phyloP scores from a whole-genome alignment of 2,113 vertebrate species.

The Apodemus speciosus region DNA sequence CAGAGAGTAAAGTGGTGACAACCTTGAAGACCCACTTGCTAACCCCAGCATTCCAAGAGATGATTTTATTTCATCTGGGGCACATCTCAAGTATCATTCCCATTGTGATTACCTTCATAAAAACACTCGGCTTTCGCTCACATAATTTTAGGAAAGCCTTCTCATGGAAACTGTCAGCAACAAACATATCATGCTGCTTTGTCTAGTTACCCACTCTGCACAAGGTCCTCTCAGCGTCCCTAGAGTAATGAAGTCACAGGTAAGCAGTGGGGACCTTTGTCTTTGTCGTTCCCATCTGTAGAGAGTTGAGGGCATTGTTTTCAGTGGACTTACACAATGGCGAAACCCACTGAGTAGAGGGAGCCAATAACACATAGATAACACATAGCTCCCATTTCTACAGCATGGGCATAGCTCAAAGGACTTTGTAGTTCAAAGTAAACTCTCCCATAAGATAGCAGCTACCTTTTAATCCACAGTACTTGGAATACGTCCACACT shows the following conservation, averaged over 20 bases:
- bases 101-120: not conserved
- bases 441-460: not conserved
- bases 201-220: not conserved
- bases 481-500: not conserved
- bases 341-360: not conserved
- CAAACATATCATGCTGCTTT: not conserved
- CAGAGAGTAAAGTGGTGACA: not conserved
- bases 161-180: not conserved
- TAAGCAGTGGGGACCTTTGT: constrained; percentile 7
- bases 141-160: not conserved
- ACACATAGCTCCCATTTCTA: not conserved
- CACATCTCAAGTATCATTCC: not conserved
- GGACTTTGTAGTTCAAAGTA: not conserved
- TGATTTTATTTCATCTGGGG: constrained; percentile 18
- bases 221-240: not conserved
- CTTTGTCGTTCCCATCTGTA: not conserved
- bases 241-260: not conserved
- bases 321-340: not conserved
- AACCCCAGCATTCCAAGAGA: not conserved
- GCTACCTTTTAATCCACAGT: not conserved
- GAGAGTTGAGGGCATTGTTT: constrained; percentile 14
- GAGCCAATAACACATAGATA: not conserved
- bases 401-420: not conserved
- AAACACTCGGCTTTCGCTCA: constrained; percentile 32
- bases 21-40: not conserved